Evolutionary conservation across 1,140 invertebrate genomes (phyloP), one percentile per base, ranked within the genome.

Genomic region (Brachionus rubens): DNA sequence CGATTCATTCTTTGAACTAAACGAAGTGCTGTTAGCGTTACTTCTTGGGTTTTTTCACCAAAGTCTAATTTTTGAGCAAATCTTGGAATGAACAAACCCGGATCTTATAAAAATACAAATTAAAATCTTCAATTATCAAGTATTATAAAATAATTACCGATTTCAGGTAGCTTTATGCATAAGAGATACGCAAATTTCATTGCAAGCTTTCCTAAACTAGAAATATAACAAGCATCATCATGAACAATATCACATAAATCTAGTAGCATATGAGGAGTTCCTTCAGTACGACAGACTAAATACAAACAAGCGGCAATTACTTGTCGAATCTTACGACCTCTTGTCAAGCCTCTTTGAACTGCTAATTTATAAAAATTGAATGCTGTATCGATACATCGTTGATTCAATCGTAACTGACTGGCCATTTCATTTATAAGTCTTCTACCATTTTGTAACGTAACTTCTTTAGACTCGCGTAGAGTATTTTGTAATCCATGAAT

Each of bases 231-330:
- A 14, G 56, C 54, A 24, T 77, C 52, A 79, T 87, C 86, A 81
- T 87, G 86, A 28, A 97, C 88, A 33, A 94, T 90, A 86, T 99
- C 96, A 86, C 94, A 96, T 47, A 98, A 95, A 83, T 99, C 96
- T 79, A 99, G 91, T n/a, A 98, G 86, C 83, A 96, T 89, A 89
- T 95, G 94, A 78, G 92, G 89, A 77, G 94, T 97, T 76, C 90
- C 91, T 86, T 97, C 94, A 21, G 91, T 92, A 77, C 96, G 87
- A 81, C 96, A 98, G 1, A 94, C 96, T 78, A 99, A 93, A 81
- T 99, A 99, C 7, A 99, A 89, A 87, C 96, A 99, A 48, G 96
- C 94, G 72, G 95, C 95, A 82, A 96, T 90, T 76, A 98, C 94
- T 80, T 94, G 91, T n/a, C 89, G 88, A 79, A 91, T 90, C 78